Conservation (phyloP, 2,797 vertebrate genomes). For the Cuniculus paca region DNA sequence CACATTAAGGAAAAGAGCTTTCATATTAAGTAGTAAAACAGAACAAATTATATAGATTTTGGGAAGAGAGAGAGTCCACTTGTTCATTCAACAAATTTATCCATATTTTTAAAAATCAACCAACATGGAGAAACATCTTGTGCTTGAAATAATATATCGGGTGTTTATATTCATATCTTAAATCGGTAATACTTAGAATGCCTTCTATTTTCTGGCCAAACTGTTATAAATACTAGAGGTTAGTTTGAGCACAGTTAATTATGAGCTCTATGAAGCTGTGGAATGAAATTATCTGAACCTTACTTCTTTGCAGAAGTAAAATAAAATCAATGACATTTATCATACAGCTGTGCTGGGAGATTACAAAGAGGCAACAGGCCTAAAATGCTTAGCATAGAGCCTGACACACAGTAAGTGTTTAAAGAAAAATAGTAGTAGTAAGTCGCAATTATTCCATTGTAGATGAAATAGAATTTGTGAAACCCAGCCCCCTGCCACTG, state of each 20-base stretch:
- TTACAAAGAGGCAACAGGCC: not conserved
- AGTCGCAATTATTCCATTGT: not conserved
- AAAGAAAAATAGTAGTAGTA: not conserved
- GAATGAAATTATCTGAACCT: not conserved
- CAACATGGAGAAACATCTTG: not conserved
- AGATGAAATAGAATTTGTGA: conserved; percentile 14
- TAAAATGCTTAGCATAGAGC: not conserved
- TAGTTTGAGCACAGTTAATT: not conserved
- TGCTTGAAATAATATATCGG: not conserved
- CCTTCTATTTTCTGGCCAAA: not conserved
- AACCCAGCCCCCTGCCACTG: not conserved
- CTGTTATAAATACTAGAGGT: conserved; percentile 17
- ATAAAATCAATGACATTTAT: not conserved
- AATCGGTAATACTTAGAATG: not conserved
- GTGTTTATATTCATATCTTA: not conserved
- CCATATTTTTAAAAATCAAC: not conserved
- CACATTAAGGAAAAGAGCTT: conserved; percentile 13
- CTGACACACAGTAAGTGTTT: not conserved
- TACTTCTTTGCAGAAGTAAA: conserved; percentile 17
- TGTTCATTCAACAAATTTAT: not conserved
- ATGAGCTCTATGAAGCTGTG: not conserved
- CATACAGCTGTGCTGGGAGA: not conserved
- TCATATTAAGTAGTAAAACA: not conserved
- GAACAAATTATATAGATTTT: not conserved
- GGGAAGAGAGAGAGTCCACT: not conserved